Conservation (phyloP, 92 coral and sea anemone genomes). For the Zoanthus gigantus region DNA sequence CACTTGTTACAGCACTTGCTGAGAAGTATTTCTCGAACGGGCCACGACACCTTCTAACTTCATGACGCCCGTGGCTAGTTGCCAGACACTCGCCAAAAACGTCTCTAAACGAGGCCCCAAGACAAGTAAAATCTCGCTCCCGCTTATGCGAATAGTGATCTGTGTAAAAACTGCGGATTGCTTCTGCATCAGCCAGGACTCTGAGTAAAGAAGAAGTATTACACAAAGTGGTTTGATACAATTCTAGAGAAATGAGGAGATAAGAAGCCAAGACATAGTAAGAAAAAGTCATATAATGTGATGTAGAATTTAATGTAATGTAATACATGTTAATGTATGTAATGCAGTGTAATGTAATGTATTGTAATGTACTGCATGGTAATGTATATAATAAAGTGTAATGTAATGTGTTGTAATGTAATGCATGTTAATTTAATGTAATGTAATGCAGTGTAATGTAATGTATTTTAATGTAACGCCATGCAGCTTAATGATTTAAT, state of each 20-base stretch:
- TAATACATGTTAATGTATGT: no score
- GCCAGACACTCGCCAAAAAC: constrained; percentile 86
- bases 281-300: no score
- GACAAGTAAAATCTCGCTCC: constrained; percentile 79
- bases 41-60: constrained; percentile 89
- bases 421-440: no score
- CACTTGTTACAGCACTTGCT: constrained; percentile 56
- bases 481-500: no score
- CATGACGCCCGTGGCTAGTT: constrained; percentile 90
- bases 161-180: constrained; percentile 89
- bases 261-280: no score
- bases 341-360: no score
- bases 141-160: constrained; percentile 95
- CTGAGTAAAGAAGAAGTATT: constrained; percentile 43
- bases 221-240: background rate
- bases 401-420: no score
- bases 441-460: no score
- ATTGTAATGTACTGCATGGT: no score
- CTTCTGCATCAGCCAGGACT: constrained; percentile 84
- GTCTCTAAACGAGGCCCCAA: constrained; percentile 77
- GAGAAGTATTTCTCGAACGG: constrained; percentile 96
- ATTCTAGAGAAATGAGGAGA: background rate
- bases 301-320: no score
- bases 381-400: no score
- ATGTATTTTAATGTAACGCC: no score